Conservation (phyloP, 2,113 vertebrate genomes). For the Alouatta palliata region DNA sequence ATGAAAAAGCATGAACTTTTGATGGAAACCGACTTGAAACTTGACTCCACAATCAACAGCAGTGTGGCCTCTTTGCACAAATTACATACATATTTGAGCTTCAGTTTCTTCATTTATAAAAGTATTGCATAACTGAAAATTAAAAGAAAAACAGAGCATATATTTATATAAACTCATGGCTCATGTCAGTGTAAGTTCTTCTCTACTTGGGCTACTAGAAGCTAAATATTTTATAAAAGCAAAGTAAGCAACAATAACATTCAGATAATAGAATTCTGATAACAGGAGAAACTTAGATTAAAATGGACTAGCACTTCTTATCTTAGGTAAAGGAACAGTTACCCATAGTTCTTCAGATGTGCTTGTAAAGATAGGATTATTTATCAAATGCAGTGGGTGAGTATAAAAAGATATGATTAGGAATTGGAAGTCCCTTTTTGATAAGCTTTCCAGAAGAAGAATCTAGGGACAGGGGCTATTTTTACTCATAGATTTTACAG, state of each 20-base stretch:
- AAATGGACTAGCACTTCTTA: neutral
- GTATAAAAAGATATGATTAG: neutral
- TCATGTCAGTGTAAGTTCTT: neutral
- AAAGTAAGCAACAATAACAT: neutral
- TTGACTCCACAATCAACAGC: neutral
- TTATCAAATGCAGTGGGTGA: neutral
- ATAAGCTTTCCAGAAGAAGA: neutral
- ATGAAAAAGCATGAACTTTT: neutral
- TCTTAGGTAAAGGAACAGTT: neutral
- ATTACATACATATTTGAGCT: neutral
- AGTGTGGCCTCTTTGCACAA: neutral
- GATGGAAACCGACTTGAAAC: neutral
- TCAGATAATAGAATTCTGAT: neutral
- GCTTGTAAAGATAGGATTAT: neutral
- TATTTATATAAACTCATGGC: neutral
- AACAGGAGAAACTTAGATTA: neutral
- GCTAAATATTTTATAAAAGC: neutral
- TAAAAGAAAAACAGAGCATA: neutral
- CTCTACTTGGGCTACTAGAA: neutral
- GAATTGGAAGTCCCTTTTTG: neutral
- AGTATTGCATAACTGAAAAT: neutral
- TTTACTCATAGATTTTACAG: neutral
- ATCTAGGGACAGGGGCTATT: neutral
- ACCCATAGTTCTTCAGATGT: neutral
- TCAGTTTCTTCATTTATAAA: neutral